Conservation (phyloP, 2,888 invertebrate species). For the Timandra comae region DNA sequence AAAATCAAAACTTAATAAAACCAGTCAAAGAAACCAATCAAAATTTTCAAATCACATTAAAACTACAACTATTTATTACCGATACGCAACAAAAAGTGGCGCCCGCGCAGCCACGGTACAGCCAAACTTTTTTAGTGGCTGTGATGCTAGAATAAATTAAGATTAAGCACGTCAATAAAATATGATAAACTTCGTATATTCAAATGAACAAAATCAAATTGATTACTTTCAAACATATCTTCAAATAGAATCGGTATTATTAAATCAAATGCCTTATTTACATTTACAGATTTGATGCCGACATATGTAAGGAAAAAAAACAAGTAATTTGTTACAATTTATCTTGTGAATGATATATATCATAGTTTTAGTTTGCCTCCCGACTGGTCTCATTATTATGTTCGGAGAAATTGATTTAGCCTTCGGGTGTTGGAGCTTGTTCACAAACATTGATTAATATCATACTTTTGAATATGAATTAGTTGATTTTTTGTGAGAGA, state of each 20-base stretch:
- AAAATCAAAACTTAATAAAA: too few relatives aligned
- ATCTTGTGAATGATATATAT: constrained; percentile 56
- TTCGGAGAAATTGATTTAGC: constrained; percentile 42
- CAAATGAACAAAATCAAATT: constrained; percentile 38
- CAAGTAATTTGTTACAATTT: constrained; percentile 64
- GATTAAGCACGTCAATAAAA: constrained; percentile 18
- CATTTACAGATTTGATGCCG: constrained; percentile 54
- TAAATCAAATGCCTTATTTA: constrained; percentile 69
- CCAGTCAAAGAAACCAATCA: too few relatives aligned
- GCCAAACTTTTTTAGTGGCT: constrained; percentile 17
- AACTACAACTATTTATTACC: background rate
- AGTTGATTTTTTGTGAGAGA: too few relatives aligned
- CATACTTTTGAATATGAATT: constrained; percentile 4
- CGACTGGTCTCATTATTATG: constrained; percentile 51
- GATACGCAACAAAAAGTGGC: constrained; percentile 8
- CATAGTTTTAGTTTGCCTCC: constrained; percentile 28
- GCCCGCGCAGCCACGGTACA: constrained; percentile 6
- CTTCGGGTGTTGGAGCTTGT: constrained; percentile 18
- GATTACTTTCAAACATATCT: constrained; percentile 29
- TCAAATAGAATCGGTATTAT: constrained; percentile 38
- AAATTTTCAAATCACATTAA: background rate
- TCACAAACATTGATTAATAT: constrained; percentile 11
- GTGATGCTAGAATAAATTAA: constrained; percentile 11
- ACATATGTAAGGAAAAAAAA: constrained; percentile 33
- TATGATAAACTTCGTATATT: constrained; percentile 32